Base-by-base conservation (phyloP, 2,113 vertebrate genomes). In the Amblyornis subalaris region DNA sequence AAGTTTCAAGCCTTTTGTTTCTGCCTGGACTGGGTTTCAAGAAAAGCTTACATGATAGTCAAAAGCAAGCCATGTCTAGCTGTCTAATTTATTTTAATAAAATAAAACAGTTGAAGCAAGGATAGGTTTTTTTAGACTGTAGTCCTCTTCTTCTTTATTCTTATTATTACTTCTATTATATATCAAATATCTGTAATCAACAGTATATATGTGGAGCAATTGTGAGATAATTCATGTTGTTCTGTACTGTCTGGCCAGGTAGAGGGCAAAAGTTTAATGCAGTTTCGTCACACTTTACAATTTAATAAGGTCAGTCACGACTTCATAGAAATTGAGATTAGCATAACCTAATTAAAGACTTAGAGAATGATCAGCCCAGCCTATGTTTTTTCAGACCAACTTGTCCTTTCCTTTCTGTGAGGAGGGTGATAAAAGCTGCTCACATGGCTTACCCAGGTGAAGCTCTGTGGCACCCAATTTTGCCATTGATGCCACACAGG, bases 301-400 rank as follows among this genome's bases (percentile, higher is more conserved):
- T 84, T 94, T 93, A 90, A 93, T 76, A 90, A 95, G 61, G 57
- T 91, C 85, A 90, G 28, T 53, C 60, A 74, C 67, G 93, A 51
- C 38, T 80, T 74, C 53, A 45, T 75, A 69, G 44, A 85, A 90
- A 88, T 86, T 89, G 60, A 77, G 77, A 91, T 88, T 47, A 89
- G 33, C 85, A 47, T 72, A 65, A 88, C 45, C 76, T 86, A 83
- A 92, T 94, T 55, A 88, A 93, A 45, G 31, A 29, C 29, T 85
- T 81, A 88, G 45, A 88, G 91, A 89, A 62, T 31, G 26, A 73
- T 84, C 90, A 88, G 66, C 47, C 42, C 62, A 62, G 31, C 24
- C 69, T 21, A 4, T 10, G 26, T 40, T 17, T 93, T 88, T 94
- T 72, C 48, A 86, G 69, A 42, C 38, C 65, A 93, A 33, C 10